These are phyloP conservation scores for Eulemur rubriventer DNA, from an alignment of 2,797 vertebrate species.

Conservation along the genomic window DNA sequence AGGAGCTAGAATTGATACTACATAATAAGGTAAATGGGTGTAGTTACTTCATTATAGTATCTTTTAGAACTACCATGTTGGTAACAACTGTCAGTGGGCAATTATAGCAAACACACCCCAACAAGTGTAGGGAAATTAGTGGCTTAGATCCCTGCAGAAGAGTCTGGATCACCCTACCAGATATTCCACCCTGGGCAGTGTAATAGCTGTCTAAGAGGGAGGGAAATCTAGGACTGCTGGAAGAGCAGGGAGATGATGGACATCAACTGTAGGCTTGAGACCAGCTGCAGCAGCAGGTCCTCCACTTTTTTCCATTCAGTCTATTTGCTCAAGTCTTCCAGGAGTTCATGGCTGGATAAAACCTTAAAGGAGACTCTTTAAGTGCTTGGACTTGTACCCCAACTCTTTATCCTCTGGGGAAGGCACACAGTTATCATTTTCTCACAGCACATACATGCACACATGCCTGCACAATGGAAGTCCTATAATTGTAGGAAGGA, in stretches of 20 bases:
- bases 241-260: not conserved
- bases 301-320: not conserved
- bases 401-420: not conserved
- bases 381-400: not conserved
- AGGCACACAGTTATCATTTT: not conserved
- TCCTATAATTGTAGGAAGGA: not conserved
- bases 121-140: not conserved
- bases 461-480: not conserved
- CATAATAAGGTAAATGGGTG: not conserved
- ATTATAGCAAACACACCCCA: not conserved
- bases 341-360: not conserved
- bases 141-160: not conserved
- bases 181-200: not conserved
- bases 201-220: not conserved
- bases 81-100: not conserved
- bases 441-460: not conserved
- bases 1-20: not conserved
- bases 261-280: not conserved
- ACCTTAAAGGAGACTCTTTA: not conserved
- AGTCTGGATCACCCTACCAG: not conserved
- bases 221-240: not conserved
- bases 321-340: not conserved
- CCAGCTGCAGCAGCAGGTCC: not conserved
- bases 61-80: not conserved
- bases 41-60: not conserved